Evolutionary conservation across 2,113 vertebrate species (phyloP).

Genomic region (Saccopteryx leptura): DNA sequence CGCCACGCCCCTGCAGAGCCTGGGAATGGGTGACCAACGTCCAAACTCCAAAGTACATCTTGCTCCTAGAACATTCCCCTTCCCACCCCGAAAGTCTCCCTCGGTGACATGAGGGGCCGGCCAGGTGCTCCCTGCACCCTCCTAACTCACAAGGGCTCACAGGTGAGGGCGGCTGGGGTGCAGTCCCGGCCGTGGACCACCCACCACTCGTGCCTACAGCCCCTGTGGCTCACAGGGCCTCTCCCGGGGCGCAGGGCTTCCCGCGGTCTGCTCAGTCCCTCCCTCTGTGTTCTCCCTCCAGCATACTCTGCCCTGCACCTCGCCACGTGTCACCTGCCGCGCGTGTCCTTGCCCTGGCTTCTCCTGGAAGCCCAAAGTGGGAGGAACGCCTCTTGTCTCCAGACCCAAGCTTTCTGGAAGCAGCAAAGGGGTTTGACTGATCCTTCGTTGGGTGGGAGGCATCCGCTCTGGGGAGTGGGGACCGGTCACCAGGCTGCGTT

Average conservation of each 20-base stretch:
- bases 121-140: background rate
- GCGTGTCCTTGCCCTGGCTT: background rate
- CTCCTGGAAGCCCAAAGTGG: background rate
- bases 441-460: background rate
- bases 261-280: too few relatives aligned
- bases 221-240: fast-evolving
- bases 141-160: background rate
- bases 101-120: fast-evolving
- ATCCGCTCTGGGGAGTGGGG: background rate
- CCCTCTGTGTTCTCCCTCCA: too few relatives aligned
- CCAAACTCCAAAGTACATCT: background rate
- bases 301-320: background rate
- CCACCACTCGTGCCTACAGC: background rate
- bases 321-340: fast-evolving
- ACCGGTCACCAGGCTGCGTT: background rate
- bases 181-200: fast-evolving
- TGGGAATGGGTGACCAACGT: background rate
- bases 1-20: background rate
- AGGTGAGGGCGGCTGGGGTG: background rate
- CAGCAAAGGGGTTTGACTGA: background rate
- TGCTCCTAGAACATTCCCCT: background rate
- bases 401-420: background rate
- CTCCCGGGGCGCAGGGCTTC: background rate
- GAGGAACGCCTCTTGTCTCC: background rate
- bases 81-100: background rate